These are phyloP conservation scores for Crenichthys baileyi DNA, from an alignment of 2,797 vertebrate genomes.

Conservation along the genomic window DNA sequence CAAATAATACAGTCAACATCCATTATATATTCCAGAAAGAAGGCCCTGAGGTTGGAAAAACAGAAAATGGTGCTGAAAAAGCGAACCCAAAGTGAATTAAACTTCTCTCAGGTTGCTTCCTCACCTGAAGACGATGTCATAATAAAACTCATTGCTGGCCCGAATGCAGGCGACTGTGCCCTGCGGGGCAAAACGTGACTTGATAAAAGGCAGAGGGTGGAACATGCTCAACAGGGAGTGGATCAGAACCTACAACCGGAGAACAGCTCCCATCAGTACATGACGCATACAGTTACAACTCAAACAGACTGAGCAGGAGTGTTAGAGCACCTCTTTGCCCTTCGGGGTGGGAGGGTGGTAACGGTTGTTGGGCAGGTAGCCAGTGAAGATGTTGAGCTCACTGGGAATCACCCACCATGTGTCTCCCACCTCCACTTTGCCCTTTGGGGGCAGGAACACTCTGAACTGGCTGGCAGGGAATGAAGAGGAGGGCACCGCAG, in stretches of 20 bases:
- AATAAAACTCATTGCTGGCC: slow-evolving; percentile 91
- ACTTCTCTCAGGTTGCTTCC: slow-evolving; percentile 26
- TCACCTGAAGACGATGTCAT: slow-evolving; percentile 91
- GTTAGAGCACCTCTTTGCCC: slow-evolving; percentile 90
- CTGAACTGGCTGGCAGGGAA: slow-evolving; percentile 89
- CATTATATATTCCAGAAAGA: slow-evolving; percentile 4
- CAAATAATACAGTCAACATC: slow-evolving; percentile 7
- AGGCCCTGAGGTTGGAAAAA: slow-evolving; percentile 12
- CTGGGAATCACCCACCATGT: slow-evolving; percentile 96
- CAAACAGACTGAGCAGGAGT: not conserved
- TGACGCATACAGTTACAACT: not conserved
- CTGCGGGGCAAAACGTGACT: slow-evolving; percentile 94
- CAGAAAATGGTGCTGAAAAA: not conserved
- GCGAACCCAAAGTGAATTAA: not conserved
- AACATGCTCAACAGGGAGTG: slow-evolving; percentile 95
- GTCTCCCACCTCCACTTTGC: slow-evolving; percentile 85
- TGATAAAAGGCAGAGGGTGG: slow-evolving; percentile 93
- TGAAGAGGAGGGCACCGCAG: slow-evolving; percentile 76
- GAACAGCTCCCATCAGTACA: not conserved
- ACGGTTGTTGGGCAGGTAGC: slow-evolving; percentile 95
- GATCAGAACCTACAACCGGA: slow-evolving; percentile 84
- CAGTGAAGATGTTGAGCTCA: slow-evolving; percentile 94
- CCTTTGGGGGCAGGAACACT: slow-evolving; percentile 90
- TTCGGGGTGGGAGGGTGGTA: slow-evolving; percentile 93
- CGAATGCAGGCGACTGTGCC: slow-evolving; percentile 92